Evolutionary conservation across 92 coral and sea anemone species (phyloP), one percentile per base, ranked within the genome.

Genomic region (Montipora capitata): DNA sequence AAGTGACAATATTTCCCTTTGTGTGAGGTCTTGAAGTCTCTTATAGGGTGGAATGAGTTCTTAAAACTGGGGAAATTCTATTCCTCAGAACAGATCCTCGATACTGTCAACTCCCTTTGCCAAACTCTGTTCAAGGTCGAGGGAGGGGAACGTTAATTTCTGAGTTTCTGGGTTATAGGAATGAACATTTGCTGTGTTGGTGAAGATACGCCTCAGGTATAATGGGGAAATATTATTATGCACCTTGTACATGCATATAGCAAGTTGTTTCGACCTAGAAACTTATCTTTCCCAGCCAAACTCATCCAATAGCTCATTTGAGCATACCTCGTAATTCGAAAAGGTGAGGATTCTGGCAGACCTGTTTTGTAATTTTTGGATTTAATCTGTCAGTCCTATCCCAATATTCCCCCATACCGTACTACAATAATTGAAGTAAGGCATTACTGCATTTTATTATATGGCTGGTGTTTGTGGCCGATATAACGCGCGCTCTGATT

Each of bases 41-140:
- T 71, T 18, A 68, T 27, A 48, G 16, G 6, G 14, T 71, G 39
- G 76, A 27, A 10, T 4, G 56, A 2, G 2, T 10, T 71, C 76
- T 71, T 48, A 71, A 11, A 48, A 11, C 57, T 13, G 18, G 38
- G 54, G 9, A 18, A 20, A 71, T 71, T 27, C 2, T 5, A 3
- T 71, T 43, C 76, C 76, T 40, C 56, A 42, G 54, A 71, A 42
- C 76, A 71, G 76, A 71, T 71, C 76, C 57, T 15, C 54, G 5
- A 18, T 43, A 71, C n/a, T 71, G 54, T 71, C 40, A 51, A 52
- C 76, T 71, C 7, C 76, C 27, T 15, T 71, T 71, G 40, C 14
- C 76, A 71, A n/a, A 71, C 56, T 71, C 54, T 4, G 76, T 71
- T 43, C 76, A 40, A 4, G 38, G 76, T 75, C 52, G 0, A 48